Percentiles rank a stretch among this genome's conserved stretches.
phyloP scores from a whole-genome alignment of 1,140 invertebrate genomes.

The Micrasema longulum region DNA sequence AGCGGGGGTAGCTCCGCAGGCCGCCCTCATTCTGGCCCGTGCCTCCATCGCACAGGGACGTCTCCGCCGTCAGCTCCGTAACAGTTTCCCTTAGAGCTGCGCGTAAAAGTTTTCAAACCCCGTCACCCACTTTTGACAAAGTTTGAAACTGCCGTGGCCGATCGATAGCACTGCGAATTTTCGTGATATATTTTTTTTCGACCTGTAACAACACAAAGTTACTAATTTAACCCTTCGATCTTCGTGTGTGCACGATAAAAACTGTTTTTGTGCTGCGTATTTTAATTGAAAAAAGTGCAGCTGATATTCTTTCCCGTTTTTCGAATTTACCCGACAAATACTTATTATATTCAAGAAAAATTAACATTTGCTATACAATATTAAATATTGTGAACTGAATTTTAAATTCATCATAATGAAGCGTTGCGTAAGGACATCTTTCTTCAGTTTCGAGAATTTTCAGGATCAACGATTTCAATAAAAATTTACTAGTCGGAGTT shows the following conservation, averaged over 20 bases:
- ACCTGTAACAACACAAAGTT: not conserved
- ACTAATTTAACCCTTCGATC: not conserved
- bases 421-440: not conserved
- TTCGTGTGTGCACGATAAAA: conserved; percentile 2
- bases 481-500: conserved; percentile 11
- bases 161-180: conserved; percentile 36
- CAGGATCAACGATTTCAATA: not conserved
- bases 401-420: not conserved
- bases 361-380: no score
- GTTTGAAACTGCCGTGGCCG: conserved; percentile 56
- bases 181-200: conserved; percentile 1
- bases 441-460: not conserved
- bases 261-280: no score
- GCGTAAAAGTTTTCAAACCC: conserved; percentile 45
- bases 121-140: conserved; percentile 50
- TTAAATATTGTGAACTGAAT: not conserved
- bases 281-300: no score
- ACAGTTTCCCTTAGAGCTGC: conserved; percentile 55
- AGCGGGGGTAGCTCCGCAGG: not conserved
- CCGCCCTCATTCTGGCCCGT: conserved; percentile 54
- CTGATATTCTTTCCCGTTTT: no score
- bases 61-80: conserved; percentile 57
- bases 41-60: conserved; percentile 51
- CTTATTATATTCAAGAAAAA: not conserved
- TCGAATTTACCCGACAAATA: conserved; percentile 3